Percentiles rank a stretch among this genome's conserved stretches.
Evolutionary conservation across 2,888 invertebrate genomes (phyloP).

Genomic region (Dicyrtoma fusca): DNA sequence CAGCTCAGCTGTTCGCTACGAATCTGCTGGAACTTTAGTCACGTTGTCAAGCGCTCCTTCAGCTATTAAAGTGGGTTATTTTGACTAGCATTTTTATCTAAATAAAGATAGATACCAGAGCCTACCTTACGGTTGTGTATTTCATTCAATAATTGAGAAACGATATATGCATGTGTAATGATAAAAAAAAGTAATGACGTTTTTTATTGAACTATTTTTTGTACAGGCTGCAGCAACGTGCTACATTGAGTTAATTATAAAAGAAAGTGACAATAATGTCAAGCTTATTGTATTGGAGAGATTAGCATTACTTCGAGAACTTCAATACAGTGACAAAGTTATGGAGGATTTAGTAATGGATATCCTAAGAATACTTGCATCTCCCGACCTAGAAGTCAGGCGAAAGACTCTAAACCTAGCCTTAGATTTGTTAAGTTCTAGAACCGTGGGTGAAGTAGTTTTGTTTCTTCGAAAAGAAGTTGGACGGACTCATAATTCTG

Average conservation of each 20-base stretch:
- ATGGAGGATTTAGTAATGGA: slow-evolving; percentile 94
- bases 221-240: slow-evolving; percentile 88
- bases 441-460: slow-evolving; percentile 96
- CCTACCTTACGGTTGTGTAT: too few relatives aligned
- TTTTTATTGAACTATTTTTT: slow-evolving; percentile 5
- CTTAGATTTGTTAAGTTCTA: slow-evolving; percentile 85
- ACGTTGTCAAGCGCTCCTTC: slow-evolving; percentile 97
- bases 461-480: slow-evolving; percentile 90
- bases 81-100: not conserved
- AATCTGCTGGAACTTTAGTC: slow-evolving; percentile 97
- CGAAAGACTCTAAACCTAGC: slow-evolving; percentile 82
- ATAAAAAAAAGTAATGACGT: not conserved
- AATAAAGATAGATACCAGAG: too few relatives aligned
- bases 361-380: slow-evolving; percentile 86
- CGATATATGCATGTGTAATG: not conserved
- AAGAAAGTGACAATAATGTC: slow-evolving; percentile 99
- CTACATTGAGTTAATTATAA: slow-evolving; percentile 98
- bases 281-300: slow-evolving; percentile 97
- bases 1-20: slow-evolving; percentile 96
- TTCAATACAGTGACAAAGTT: slow-evolving; percentile 81
- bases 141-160: too few relatives aligned
- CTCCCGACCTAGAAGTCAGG: slow-evolving; percentile 93
- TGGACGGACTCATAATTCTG: slow-evolving; percentile 79
- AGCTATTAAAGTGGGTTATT: slow-evolving; percentile 75
- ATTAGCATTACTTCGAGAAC: slow-evolving; percentile 82